These are phyloP conservation scores for Sylvia atricapilla DNA, from an alignment of 2,113 vertebrate species.

Conservation along the genomic window DNA sequence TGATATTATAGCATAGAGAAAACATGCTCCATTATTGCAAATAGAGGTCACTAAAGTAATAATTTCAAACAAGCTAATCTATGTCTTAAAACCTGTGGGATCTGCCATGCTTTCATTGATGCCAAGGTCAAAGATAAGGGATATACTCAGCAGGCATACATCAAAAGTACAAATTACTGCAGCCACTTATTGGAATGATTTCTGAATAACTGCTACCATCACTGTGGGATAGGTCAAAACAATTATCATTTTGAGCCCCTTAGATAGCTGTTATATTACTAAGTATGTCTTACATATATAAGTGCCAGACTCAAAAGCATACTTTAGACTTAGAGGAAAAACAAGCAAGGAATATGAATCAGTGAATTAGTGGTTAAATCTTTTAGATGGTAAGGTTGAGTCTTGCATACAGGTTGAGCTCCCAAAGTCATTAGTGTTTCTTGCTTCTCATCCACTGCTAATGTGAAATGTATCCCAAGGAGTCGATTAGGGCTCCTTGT, in stretches of 20 bases:
- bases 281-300: background rate
- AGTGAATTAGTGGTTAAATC: background rate
- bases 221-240: background rate
- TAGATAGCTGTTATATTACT: background rate
- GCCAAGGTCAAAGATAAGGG: conserved; percentile 5
- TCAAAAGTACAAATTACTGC: conserved; percentile 2
- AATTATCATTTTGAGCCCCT: background rate
- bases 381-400: background rate
- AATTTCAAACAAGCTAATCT: background rate
- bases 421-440: background rate
- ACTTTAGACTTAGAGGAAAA: background rate
- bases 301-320: background rate
- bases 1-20: background rate
- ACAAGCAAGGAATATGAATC: background rate
- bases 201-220: background rate
- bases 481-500: background rate
- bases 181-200: background rate
- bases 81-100: background rate
- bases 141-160: background rate
- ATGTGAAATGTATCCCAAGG: background rate
- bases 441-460: background rate
- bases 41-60: background rate
- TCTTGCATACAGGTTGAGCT: background rate
- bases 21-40: background rate
- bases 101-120: background rate